These are phyloP conservation scores for Drosophila funebris DNA, from an alignment of 1,140 invertebrate species.

Conservation along the genomic window DNA sequence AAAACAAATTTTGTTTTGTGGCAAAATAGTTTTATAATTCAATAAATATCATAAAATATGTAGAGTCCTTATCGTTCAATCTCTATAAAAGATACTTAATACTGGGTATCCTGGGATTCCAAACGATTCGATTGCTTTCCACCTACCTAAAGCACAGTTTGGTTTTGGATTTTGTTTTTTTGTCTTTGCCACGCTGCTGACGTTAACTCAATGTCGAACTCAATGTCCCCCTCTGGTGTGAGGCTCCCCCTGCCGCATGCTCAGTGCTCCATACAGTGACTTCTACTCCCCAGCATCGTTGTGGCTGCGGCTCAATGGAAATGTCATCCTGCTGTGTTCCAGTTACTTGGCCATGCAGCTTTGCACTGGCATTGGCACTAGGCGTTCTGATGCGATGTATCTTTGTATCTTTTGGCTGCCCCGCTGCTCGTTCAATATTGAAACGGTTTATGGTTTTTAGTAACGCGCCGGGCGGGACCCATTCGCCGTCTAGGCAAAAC, in stretches of 20 bases:
- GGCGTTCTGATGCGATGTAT: constrained; percentile 43
- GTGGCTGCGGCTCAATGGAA: constrained; percentile 68
- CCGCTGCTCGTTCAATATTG: constrained; percentile 75
- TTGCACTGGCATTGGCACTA: constrained; percentile 43
- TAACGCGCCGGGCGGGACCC: constrained; percentile 47
- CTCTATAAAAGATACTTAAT: neutral
- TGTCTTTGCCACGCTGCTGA: constrained; percentile 32
- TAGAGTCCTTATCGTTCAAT: neutral
- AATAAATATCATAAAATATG: neutral
- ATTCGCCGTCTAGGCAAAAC: constrained; percentile 60
- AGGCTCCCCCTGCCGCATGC: neutral
- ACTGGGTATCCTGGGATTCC: constrained; percentile 1
- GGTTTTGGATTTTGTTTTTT: constrained; percentile 18
- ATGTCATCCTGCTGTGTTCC: constrained; percentile 82
- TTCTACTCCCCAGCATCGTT: constrained; percentile 1
- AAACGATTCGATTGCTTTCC: neutral
- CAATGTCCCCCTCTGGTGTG: constrained; percentile 3
- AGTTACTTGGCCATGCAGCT: constrained; percentile 68
- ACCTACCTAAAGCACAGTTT: neutral
- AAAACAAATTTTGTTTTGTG: too few species aligned
- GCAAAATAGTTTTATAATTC: neutral
- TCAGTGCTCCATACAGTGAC: constrained; percentile 13
- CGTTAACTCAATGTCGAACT: constrained; percentile 65
- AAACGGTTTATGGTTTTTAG: constrained; percentile 77
- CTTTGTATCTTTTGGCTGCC: constrained; percentile 69